A percentile compares a stretch with the other conserved stretches of the same genome.
Conservation (phyloP, 2,888 invertebrate genomes). For the Tyria jacobaeae region DNA sequence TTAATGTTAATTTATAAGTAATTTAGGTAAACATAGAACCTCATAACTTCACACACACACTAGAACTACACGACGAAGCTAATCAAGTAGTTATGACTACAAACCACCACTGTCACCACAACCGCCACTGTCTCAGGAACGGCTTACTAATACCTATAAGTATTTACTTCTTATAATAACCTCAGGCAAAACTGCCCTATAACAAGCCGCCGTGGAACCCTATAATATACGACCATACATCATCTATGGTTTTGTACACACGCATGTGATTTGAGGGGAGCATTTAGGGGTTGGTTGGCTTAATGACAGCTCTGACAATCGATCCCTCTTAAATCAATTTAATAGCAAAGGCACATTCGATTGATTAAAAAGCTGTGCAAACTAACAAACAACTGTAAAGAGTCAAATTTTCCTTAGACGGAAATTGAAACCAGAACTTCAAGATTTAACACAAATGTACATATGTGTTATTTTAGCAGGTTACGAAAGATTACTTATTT, state of each 20-base stretch:
- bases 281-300: conserved; percentile 12
- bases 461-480: no score
- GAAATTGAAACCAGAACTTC: no score
- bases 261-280: conserved; percentile 19
- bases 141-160: no score
- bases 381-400: no score
- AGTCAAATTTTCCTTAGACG: no score
- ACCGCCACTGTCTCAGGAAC: neutral
- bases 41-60: no score
- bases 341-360: neutral
- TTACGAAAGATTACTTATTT: no score
- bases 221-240: conserved; percentile 21
- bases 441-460: no score
- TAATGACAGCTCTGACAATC: conserved; percentile 18
- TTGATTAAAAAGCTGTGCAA: neutral
- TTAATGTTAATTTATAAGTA: no score
- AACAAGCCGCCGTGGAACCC: conserved; percentile 16
- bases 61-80: no score
- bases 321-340: conserved; percentile 20
- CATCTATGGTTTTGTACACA: conserved; percentile 21
- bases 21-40: no score
- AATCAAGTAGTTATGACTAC: neutral
- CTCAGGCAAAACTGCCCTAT: conserved; percentile 9
- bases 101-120: neutral
- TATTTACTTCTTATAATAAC: conserved; percentile 11